Percentiles rank a stretch among this genome's conserved stretches.
These are phyloP conservation scores for Phaenicophaeus curvirostris DNA, from an alignment of 2,797 vertebrate species.

Conservation along the genomic window DNA sequence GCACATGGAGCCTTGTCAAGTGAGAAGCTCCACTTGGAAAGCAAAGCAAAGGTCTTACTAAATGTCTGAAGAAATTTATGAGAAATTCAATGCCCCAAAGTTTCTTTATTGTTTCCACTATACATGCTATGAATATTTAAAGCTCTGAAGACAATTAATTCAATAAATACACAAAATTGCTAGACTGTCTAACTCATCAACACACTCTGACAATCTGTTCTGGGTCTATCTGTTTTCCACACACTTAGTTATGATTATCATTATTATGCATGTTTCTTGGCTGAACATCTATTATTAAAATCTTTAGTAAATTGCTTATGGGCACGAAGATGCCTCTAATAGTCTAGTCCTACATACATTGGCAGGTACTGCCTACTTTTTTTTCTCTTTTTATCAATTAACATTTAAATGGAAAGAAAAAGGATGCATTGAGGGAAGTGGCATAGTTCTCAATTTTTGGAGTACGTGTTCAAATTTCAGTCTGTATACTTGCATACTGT, in stretches of 20 bases:
- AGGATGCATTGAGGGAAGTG: background rate
- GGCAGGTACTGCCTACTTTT: background rate
- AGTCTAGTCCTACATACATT: background rate
- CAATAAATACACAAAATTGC: slow-evolving; percentile 36
- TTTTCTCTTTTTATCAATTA: background rate
- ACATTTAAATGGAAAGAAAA: background rate
- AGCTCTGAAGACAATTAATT: slow-evolving; percentile 28
- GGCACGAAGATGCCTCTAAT: slow-evolving; percentile 14
- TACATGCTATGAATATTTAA: slow-evolving; percentile 57
- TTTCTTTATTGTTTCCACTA: slow-evolving; percentile 4
- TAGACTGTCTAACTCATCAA: slow-evolving; percentile 46
- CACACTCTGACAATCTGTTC: background rate
- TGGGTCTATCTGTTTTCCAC: background rate
- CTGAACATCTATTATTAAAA: slow-evolving; percentile 47
- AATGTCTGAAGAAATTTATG: background rate
- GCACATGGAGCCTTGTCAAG: background rate
- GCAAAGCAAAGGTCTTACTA: background rate
- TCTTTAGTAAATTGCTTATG: slow-evolving; percentile 3
- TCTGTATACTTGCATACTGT: background rate
- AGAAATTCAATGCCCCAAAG: background rate
- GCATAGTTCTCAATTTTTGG: background rate
- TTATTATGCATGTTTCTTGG: background rate
- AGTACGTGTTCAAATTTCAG: background rate
- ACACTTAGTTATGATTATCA: slow-evolving; percentile 10
- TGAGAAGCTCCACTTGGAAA: background rate